These are phyloP conservation scores for Oithona nana DNA, from an alignment of 2,888 invertebrate genomes.

Conservation along the genomic window DNA sequence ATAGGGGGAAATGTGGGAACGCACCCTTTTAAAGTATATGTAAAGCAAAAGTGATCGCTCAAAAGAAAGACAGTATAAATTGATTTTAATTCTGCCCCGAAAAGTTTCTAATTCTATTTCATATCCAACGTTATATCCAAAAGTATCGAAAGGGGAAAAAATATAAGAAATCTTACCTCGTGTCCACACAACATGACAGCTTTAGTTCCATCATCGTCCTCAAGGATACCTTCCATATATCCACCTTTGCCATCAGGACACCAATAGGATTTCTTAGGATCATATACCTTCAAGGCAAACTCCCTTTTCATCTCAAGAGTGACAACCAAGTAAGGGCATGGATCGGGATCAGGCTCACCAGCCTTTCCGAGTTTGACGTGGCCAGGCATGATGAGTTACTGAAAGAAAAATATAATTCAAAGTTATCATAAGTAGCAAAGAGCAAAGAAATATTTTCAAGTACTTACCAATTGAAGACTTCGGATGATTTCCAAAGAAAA, in stretches of 20 bases:
- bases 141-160: not conserved
- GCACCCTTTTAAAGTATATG: slow-evolving; percentile 86
- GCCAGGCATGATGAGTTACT: slow-evolving; percentile 45
- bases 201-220: slow-evolving; percentile 5
- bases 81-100: too few relatives aligned
- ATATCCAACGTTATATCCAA: too few relatives aligned
- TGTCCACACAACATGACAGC: slow-evolving; percentile 8
- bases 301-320: slow-evolving; percentile 69
- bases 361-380: slow-evolving; percentile 20
- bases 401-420: not conserved
- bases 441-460: too few relatives aligned
- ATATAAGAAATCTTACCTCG: not conserved
- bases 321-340: slow-evolving; percentile 81
- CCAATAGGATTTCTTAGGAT: slow-evolving; percentile 42
- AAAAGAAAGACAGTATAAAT: slow-evolving; percentile 47
- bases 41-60: slow-evolving; percentile 80
- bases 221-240: slow-evolving; percentile 28
- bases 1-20: slow-evolving; percentile 94
- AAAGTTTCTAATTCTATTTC: too few relatives aligned
- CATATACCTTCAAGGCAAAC: slow-evolving; percentile 95
- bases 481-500: too few relatives aligned
- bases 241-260: slow-evolving; percentile 35
- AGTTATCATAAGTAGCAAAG: too few relatives aligned
- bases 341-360: slow-evolving; percentile 55
- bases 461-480: too few relatives aligned